Evolutionary conservation across 2,888 invertebrate genomes (phyloP), one percentile per base, ranked within the genome.

Genomic region (Linnaemya tessellans): DNA sequence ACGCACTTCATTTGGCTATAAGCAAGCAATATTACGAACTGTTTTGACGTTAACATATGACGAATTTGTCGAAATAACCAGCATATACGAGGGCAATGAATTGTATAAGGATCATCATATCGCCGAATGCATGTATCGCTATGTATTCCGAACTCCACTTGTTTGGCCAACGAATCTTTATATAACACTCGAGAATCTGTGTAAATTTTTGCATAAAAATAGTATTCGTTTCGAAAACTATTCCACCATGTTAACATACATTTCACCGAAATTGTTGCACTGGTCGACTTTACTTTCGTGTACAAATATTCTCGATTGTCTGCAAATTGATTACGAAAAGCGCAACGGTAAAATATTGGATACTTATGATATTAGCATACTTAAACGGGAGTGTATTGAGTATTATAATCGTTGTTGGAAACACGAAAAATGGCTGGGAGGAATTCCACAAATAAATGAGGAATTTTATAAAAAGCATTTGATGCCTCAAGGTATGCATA

Each of bases 381-480:
- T 87, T 0, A 49, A 68, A 54, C 54, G 73, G 3, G 78, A 75
- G 54, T 86, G 80, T 35, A 15, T 38, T 18, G 58, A 73, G 7
- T 86, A 84, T 75, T 87, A 87, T 60, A 75, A 84, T 54, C 84
- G 75, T 68, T 87, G 87, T 70, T 86, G 84, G 84, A 60, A 46
- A 11, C 46, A 80, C 15, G 81, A 87, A 15, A 64, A 78, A 73
- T 87, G 87, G 87, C 4, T 82, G 20, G 70, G 56, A 13, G 10
- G 38, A 20, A 54, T n/a, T 8, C 82, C 77, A 1, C 9, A 20
- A 1, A 25, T 77, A 20, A 1, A 77, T 58, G 46, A 49, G 3
- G 64, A 77, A 13, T 71, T 77, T 65, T 80, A 56, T 30, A 80
- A 18, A 9, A 4, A 73, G 8, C 20, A 58, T 56, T 10, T 30